Base-by-base conservation (phyloP, 2,888 invertebrate species). In the Colostygia pectinataria region DNA sequence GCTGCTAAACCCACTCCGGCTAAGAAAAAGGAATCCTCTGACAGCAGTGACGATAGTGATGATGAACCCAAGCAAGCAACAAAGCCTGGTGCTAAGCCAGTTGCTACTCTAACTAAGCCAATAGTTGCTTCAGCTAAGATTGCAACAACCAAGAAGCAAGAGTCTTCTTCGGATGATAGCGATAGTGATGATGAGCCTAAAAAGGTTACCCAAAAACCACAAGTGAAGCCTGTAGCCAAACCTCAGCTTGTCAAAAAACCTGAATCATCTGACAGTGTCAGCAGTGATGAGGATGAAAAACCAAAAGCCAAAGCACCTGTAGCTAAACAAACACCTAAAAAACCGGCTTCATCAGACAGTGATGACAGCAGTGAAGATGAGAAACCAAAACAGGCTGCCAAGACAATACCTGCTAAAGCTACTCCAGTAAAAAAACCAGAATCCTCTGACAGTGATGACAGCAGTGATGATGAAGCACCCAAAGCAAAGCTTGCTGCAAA, bases 361-460 rank as follows among this genome's bases (percentile, higher is more conserved):
- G 28, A 29, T 29, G 28, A 29, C 29, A 29, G 31, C 31, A 14
- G 14, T 31, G 31, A 31, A 31, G 31, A 31, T 31, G 31, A 31
- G 2, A 24, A 24, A 8, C 24, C 24, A 8, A 2, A 24, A 6
- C 7, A n/a, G n/a, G n/a, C n/a, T n/a, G n/a, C n/a, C n/a, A n/a
- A n/a, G n/a, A n/a, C n/a, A n/a, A n/a, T n/a, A n/a, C 20, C 20
- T 20, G 20, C 20, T 20, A 32, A 32, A 32, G 15, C 32, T 9
- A 32, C n/a, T 9, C n/a, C 54, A 29, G 51, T 55, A 10, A 69
- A 75, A 15, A 71, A 71, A 57, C 53, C 53, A 53, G 64, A 64
- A 29, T 73, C 77, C 8, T 83, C 79, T 23, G 78, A 83, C 10
- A 48, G 50, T 13, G 80, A 80, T 44, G 83, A 85, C 6, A 84